phyloP scores from a whole-genome alignment of 2,888 invertebrate species.

The Mycogona germanica region DNA sequence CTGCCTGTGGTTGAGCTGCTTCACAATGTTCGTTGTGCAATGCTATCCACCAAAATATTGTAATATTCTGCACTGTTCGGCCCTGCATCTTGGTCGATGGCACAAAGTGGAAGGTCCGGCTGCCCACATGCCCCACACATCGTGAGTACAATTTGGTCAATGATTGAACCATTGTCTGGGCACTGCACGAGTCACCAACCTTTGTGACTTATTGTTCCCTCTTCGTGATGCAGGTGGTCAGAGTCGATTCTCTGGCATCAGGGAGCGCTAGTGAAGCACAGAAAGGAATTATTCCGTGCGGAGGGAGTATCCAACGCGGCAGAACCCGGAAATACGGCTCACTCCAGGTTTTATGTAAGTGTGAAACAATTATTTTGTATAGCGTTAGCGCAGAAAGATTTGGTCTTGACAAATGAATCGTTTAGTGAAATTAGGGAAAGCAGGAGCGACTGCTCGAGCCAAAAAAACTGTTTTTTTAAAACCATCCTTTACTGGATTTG shows the following conservation, averaged over 20 bases:
- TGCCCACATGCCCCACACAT: constrained; percentile 42
- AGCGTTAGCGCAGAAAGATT: no score
- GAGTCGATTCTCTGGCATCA: constrained; percentile 56
- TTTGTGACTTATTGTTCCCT: not conserved
- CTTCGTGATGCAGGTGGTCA: constrained; percentile 39
- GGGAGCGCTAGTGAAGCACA: constrained; percentile 59
- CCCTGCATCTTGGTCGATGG: constrained; percentile 79
- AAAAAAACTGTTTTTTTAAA: no score
- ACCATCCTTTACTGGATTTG: no score
- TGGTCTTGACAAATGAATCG: no score
- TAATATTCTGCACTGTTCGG: constrained; percentile 79
- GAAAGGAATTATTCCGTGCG: constrained; percentile 59
- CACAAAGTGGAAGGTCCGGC: constrained; percentile 46
- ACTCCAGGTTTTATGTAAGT: constrained; percentile 78
- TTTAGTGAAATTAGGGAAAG: no score
- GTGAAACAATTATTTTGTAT: no score
- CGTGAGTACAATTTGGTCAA: constrained; percentile 28
- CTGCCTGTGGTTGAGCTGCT: constrained; percentile 71
- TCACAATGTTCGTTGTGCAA: constrained; percentile 62
- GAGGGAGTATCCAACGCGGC: constrained; percentile 71
- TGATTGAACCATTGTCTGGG: not conserved
- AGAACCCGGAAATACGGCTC: constrained; percentile 67
- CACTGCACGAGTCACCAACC: not conserved
- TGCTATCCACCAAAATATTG: constrained; percentile 57
- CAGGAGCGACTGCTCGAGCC: no score